phyloP scores from a whole-genome alignment of 35 echinoderm and acorn worm genomes.

The Strongylocentrotus purpuratus region DNA sequence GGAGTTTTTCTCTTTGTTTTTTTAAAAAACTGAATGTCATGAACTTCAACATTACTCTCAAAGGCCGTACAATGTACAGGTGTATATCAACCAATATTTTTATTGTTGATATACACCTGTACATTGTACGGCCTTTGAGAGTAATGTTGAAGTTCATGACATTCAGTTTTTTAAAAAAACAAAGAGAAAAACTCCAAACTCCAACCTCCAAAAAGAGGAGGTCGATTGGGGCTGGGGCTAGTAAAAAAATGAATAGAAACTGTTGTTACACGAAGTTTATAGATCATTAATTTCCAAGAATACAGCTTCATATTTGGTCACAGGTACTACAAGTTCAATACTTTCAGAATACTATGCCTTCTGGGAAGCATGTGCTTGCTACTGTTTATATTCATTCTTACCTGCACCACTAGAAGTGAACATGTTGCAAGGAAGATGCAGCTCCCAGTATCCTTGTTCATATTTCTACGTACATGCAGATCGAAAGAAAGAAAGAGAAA shows the following conservation, averaged over 20 bases:
- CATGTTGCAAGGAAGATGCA: not conserved
- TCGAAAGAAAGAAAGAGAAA: not conserved
- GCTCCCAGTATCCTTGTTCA: not conserved
- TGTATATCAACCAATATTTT: too few species aligned
- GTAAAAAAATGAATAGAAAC: too few species aligned
- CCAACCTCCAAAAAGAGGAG: not conserved
- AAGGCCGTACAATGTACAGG: too few species aligned
- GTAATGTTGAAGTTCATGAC: too few species aligned
- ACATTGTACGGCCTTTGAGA: too few species aligned
- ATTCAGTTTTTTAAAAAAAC: too few species aligned
- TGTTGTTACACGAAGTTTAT: not conserved
- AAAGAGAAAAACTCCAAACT: not conserved
- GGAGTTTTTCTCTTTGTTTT: not conserved
- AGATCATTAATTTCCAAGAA: not conserved
- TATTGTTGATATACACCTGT: too few species aligned
- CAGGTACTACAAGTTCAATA: not conserved
- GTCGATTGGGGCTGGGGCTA: too few species aligned
- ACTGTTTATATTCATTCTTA: not conserved
- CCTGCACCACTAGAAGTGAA: not conserved
- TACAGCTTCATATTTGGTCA: not conserved
- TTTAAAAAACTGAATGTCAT: too few species aligned
- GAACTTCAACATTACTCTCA: too few species aligned
- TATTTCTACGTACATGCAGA: not conserved
- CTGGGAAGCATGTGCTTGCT: not conserved
- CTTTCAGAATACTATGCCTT: not conserved